Percentiles rank a stretch among this genome's conserved stretches.
phyloP scores from a whole-genome alignment of 2,888 invertebrate species.

The Hipparchia sbordonii region DNA sequence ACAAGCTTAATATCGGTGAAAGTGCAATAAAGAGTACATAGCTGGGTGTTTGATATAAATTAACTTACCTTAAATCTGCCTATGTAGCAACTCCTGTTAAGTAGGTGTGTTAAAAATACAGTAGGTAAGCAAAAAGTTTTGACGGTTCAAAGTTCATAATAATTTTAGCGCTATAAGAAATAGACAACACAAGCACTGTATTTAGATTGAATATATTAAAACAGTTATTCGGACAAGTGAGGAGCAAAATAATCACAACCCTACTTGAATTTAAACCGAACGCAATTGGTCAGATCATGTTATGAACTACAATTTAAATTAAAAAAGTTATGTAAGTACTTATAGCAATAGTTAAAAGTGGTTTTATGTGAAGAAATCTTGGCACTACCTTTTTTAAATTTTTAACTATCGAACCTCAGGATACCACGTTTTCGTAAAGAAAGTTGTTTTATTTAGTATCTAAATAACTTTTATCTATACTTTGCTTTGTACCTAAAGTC shows the following conservation, averaged over 20 bases:
- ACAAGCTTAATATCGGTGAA: conserved; percentile 12
- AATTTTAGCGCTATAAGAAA: neutral
- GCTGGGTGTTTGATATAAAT: neutral
- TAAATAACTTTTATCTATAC: too few relatives aligned
- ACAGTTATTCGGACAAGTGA: neutral
- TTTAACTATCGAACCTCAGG: neutral
- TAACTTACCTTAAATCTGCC: conserved; percentile 19
- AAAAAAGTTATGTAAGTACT: neutral
- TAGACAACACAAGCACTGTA: conserved; percentile 28
- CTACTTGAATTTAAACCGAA: conserved; percentile 17
- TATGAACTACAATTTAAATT: neutral
- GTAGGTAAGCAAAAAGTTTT: neutral
- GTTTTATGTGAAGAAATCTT: neutral
- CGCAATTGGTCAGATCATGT: conserved; percentile 39
- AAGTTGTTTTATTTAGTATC: too few relatives aligned
- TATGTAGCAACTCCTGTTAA: neutral
- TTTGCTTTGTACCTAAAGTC: too few relatives aligned
- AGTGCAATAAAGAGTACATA: conserved; percentile 6
- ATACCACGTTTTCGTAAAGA: neutral
- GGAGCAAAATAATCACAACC: conserved; percentile 24
- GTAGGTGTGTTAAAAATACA: neutral
- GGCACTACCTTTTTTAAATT: neutral
- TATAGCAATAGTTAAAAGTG: neutral
- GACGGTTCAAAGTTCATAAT: neutral
- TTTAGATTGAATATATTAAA: neutral